Conservation (phyloP, 2,113 vertebrate species). For the Paralichthys olivaceus region DNA sequence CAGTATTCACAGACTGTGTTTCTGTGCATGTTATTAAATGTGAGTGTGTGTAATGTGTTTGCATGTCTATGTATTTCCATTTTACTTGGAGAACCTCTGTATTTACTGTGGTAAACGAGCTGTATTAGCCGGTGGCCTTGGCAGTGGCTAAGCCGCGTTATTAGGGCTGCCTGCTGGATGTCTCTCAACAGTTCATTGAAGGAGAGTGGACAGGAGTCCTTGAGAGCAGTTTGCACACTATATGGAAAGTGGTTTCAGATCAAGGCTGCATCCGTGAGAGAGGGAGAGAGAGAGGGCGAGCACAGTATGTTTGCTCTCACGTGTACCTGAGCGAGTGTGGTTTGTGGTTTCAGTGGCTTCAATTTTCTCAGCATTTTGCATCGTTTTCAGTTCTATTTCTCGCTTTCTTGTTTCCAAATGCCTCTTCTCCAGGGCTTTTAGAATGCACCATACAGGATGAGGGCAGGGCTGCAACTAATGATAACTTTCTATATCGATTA, state of each 20-base stretch:
- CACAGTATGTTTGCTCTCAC: constrained; percentile 36
- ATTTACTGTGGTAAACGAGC: constrained; percentile 64
- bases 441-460: not conserved
- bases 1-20: constrained; percentile 27
- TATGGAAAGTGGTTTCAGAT: constrained; percentile 61
- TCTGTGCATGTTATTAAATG: not conserved
- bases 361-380: not conserved
- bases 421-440: not conserved
- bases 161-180: constrained; percentile 67
- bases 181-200: constrained; percentile 78
- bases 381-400: not conserved
- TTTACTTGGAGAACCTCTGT: constrained; percentile 65
- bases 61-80: constrained; percentile 52
- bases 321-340: not conserved
- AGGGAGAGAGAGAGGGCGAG: not conserved
- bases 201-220: constrained; percentile 69
- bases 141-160: constrained; percentile 43
- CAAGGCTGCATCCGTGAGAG: constrained; percentile 9
- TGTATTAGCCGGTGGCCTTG: constrained; percentile 71
- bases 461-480: not conserved
- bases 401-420: not conserved
- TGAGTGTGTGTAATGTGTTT: constrained; percentile 8
- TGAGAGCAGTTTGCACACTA: constrained; percentile 69
- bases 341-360: not conserved
- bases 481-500: not conserved